These are phyloP conservation scores for Drosophila insularis DNA, from an alignment of 1,140 invertebrate species.

Conservation along the genomic window DNA sequence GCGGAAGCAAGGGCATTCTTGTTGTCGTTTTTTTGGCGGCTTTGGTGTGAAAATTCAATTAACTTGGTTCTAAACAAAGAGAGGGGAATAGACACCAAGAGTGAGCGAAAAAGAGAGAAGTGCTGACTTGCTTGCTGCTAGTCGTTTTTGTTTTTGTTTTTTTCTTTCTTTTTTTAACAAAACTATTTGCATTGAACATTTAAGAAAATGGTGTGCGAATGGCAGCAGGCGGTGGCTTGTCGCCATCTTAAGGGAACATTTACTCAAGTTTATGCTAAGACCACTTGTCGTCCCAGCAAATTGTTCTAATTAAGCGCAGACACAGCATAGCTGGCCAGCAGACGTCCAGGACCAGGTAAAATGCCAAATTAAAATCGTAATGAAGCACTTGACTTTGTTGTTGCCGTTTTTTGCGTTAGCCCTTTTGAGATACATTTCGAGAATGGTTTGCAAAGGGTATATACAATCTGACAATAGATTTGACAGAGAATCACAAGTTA, in stretches of 20 bases:
- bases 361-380: slow-evolving; percentile 75
- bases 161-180: not conserved
- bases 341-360: slow-evolving; percentile 46
- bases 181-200: slow-evolving; percentile 71
- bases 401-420: slow-evolving; percentile 29
- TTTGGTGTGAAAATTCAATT: slow-evolving; percentile 73
- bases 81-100: slow-evolving; percentile 14
- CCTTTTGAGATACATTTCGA: slow-evolving; percentile 18
- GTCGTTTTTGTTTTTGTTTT: slow-evolving; percentile 8
- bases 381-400: slow-evolving; percentile 54
- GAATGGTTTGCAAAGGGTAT: not conserved
- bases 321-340: slow-evolving; percentile 25
- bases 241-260: slow-evolving; percentile 50
- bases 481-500: no score
- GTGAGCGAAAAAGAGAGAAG: not conserved
- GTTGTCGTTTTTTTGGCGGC: slow-evolving; percentile 30
- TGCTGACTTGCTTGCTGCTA: not conserved
- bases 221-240: slow-evolving; percentile 19
- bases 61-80: slow-evolving; percentile 58
- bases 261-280: slow-evolving; percentile 53
- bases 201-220: slow-evolving; percentile 26
- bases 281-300: slow-evolving; percentile 69
- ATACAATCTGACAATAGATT: not conserved
- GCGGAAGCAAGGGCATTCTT: slow-evolving; percentile 2
- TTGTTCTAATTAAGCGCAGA: slow-evolving; percentile 72